Conservation (phyloP, 2,113 vertebrate genomes). For the Phrynocephalus versicolor region DNA sequence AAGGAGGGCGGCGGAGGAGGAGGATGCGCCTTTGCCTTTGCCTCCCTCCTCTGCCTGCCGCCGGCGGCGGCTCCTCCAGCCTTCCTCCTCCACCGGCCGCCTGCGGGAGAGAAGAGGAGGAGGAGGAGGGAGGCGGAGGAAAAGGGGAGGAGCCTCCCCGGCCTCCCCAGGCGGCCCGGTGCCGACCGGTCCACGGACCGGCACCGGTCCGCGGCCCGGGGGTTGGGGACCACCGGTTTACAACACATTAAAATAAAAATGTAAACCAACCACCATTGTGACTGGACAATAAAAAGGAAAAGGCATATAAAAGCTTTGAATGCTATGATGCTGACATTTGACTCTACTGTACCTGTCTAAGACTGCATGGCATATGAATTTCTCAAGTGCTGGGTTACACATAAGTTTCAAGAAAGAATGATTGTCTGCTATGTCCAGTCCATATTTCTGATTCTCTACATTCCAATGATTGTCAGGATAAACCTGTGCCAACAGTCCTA, state of each 20-base stretch:
- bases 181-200: too few species aligned
- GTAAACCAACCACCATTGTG: background rate
- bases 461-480: constrained; percentile 57
- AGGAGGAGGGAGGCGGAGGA: too few species aligned
- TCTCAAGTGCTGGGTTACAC: constrained; percentile 27
- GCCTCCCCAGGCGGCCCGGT: too few species aligned
- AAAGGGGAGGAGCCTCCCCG: too few species aligned
- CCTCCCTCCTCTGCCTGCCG: too few species aligned
- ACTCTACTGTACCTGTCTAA: background rate
- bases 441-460: constrained; percentile 58
- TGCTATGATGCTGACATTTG: background rate
- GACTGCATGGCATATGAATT: constrained; percentile 10
- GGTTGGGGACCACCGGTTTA: too few species aligned
- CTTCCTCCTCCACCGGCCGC: too few species aligned
- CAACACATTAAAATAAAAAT: background rate
- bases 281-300: background rate
- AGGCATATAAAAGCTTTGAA: background rate
- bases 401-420: constrained; percentile 42
- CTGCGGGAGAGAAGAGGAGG: too few species aligned
- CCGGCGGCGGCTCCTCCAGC: too few species aligned
- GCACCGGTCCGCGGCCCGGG: too few species aligned
- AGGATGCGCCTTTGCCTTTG: too few species aligned
- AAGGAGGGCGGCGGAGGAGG: too few species aligned
- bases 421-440: background rate
- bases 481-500: constrained; percentile 38